Evolutionary conservation across 1,140 invertebrate genomes (phyloP).

Genomic region (Potamilus streckersoni): DNA sequence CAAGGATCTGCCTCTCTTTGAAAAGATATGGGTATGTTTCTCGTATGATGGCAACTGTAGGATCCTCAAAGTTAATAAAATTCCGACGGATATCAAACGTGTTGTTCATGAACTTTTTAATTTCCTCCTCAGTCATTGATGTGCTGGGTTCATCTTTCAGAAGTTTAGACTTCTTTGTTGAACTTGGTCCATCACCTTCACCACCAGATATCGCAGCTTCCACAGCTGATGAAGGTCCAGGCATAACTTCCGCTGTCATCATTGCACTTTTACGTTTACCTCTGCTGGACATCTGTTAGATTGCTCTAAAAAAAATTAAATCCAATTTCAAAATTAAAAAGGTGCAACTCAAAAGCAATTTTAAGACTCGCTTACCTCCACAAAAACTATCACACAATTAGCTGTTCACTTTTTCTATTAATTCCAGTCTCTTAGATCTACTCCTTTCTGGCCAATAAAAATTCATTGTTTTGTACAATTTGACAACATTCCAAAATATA

Average conservation of each 20-base stretch:
- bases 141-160: conserved; percentile 25
- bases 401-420: no score
- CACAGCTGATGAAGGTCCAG: conserved; percentile 45
- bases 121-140: conserved; percentile 49
- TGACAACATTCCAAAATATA: no score
- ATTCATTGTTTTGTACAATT: no score
- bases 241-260: conserved; percentile 56
- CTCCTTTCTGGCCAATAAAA: no score
- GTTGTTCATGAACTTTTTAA: conserved; percentile 56
- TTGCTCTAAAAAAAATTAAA: no score
- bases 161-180: conserved; percentile 44
- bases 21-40: conserved; percentile 59
- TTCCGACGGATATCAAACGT: conserved; percentile 58
- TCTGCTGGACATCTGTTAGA: conserved; percentile 12
- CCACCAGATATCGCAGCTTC: conserved; percentile 37
- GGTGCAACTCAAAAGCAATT: no score
- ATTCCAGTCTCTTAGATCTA: no score
- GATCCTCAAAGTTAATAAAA: conserved; percentile 60
- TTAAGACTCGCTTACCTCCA: no score
- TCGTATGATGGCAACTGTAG: conserved; percentile 51
- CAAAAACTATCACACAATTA: no score
- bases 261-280: conserved; percentile 50
- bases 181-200: conserved; percentile 22
- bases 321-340: no score
- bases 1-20: conserved; percentile 53